phyloP scores from a whole-genome alignment of 2,888 invertebrate genomes.

The Erynnis tages region DNA sequence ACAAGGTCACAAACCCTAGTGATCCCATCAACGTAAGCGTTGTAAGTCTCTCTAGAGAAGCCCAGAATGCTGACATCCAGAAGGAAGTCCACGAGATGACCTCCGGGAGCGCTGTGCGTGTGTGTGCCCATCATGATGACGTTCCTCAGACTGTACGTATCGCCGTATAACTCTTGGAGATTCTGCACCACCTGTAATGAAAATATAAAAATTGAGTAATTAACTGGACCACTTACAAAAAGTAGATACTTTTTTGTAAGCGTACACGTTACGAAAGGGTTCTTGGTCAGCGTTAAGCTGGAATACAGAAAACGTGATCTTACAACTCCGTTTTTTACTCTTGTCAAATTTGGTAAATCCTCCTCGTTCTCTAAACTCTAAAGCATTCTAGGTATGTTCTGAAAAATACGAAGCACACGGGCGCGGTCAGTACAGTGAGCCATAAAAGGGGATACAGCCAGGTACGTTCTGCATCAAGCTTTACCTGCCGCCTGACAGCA shows the following conservation, averaged over 20 bases:
- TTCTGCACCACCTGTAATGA: constrained; percentile 85
- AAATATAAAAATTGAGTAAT: no score
- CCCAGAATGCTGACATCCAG: constrained; percentile 94
- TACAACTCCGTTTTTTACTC: no score
- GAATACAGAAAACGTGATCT: no score
- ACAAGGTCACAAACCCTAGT: constrained; percentile 71
- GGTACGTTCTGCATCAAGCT: constrained; percentile 1
- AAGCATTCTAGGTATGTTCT: no score
- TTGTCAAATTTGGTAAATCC: no score
- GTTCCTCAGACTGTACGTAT: constrained; percentile 88
- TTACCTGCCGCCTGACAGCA: constrained; percentile 88
- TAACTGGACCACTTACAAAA: no score
- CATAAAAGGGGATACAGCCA: no score
- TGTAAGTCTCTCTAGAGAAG: constrained; percentile 73
- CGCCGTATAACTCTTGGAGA: constrained; percentile 84
- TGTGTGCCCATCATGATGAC: constrained; percentile 94
- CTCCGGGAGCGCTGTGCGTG: constrained; percentile 94
- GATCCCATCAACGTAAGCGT: constrained; percentile 70
- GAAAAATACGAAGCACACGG: no score
- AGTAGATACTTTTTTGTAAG: not conserved
- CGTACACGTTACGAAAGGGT: not conserved
- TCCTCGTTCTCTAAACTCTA: no score
- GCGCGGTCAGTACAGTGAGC: no score
- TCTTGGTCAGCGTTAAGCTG: no score
- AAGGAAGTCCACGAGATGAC: constrained; percentile 91